Evolutionary conservation across 2,888 invertebrate species (phyloP).

Genomic region (Parascotia fuliginaria): DNA sequence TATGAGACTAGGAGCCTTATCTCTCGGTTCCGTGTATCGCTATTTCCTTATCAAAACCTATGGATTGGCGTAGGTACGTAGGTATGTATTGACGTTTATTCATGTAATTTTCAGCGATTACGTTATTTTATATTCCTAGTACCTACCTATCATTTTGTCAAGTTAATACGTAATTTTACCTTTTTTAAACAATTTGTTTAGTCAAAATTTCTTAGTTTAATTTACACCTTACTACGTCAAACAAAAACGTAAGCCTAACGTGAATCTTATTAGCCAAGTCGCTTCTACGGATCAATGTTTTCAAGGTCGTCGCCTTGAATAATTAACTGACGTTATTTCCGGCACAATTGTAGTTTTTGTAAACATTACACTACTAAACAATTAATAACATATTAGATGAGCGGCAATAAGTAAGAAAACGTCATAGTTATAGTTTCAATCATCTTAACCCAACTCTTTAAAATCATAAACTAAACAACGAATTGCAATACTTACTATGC

Average conservation of each 20-base stretch:
- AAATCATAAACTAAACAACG: not conserved
- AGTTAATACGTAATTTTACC: too few species aligned
- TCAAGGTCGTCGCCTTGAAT: not conserved
- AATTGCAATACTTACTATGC: not conserved
- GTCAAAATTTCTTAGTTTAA: too few species aligned
- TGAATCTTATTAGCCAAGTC: not conserved
- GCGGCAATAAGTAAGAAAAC: too few species aligned
- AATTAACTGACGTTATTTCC: not conserved
- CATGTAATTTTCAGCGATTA: conserved; percentile 37
- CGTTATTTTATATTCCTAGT: not conserved
- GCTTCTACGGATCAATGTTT: not conserved
- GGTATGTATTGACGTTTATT: conserved; percentile 5
- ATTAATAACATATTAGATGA: not conserved
- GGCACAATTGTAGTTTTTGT: not conserved
- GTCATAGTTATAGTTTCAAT: too few species aligned
- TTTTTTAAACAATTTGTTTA: too few species aligned
- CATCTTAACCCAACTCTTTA: not conserved
- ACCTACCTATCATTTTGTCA: not conserved
- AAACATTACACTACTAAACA: not conserved
- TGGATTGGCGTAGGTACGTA: conserved; percentile 38
- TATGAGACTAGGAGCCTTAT: conserved; percentile 40
- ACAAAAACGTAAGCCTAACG: not conserved
- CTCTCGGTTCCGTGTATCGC: conserved; percentile 41
- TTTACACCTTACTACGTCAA: not conserved
- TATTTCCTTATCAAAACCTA: conserved; percentile 44